Evolutionary conservation across 2,888 invertebrate genomes (phyloP).

Genomic region (Troglohyphantes excavatus): DNA sequence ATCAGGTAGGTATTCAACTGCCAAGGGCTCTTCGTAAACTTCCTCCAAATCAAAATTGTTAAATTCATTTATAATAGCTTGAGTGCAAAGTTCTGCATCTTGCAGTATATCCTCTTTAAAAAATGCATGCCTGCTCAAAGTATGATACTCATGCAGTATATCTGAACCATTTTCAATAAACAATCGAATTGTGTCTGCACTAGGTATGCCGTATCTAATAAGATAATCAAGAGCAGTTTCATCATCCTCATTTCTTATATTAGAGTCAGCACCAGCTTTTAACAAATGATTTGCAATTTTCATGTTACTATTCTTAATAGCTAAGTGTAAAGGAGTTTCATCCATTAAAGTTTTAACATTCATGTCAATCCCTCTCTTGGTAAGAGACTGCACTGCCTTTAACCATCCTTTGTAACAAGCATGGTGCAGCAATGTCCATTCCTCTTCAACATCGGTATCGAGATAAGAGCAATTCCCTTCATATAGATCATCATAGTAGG

Average conservation of each 20-base stretch:
- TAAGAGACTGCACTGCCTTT: background rate
- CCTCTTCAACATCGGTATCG: background rate
- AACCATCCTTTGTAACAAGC: background rate
- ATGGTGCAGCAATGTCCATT: background rate
- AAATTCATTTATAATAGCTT: background rate
- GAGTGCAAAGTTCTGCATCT: background rate
- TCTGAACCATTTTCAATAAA: too few species aligned
- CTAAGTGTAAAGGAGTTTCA: background rate
- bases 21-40: background rate
- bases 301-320: background rate
- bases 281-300: background rate
- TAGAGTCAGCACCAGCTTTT: background rate
- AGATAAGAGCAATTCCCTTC: background rate
- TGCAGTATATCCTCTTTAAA: background rate
- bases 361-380: background rate
- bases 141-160: too few species aligned
- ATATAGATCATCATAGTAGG: too few species aligned
- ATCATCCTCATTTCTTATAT: background rate
- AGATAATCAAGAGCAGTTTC: too few species aligned
- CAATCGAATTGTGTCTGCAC: too few species aligned
- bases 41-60: background rate
- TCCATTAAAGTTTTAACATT: background rate
- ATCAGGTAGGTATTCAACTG: background rate
- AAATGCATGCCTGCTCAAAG: too few species aligned
- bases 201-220: too few species aligned